phyloP scores from a whole-genome alignment of 37 sponge, comb jelly and placozoan genomes.

The Geodia barretti region DNA sequence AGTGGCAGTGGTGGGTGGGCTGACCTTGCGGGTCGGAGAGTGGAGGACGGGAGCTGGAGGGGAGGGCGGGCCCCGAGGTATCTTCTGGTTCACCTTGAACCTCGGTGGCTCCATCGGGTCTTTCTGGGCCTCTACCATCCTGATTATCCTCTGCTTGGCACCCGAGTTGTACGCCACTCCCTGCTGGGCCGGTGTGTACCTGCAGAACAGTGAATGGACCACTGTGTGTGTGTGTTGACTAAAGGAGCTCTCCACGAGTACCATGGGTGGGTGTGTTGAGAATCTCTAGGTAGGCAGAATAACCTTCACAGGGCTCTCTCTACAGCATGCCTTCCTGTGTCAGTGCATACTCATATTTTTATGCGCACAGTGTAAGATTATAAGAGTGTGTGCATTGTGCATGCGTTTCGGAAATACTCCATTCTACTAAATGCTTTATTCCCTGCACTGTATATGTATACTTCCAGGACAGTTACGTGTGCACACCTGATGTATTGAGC shows the following conservation, averaged over 20 bases:
- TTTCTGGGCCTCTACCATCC: constrained; percentile 97
- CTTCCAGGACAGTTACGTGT: too few species aligned
- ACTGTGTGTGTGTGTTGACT: not conserved
- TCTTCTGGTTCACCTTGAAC: constrained; percentile 94
- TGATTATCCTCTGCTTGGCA: constrained; percentile 95
- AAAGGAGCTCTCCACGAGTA: not conserved
- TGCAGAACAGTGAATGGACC: constrained; percentile 16
- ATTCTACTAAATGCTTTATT: too few species aligned
- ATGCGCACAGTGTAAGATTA: too few species aligned
- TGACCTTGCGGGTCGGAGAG: constrained; percentile 92
- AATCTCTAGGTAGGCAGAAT: too few species aligned
- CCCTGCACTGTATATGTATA: too few species aligned
- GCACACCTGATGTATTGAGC: constrained; percentile 94
- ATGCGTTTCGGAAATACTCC: too few species aligned
- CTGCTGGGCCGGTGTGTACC: constrained; percentile 95
- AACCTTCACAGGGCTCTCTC: too few species aligned
- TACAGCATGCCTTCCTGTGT: too few species aligned
- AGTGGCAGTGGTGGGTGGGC: not conserved
- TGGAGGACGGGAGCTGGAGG: constrained; percentile 98
- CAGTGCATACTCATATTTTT: too few species aligned
- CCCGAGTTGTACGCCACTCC: constrained; percentile 91
- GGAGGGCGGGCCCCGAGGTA: constrained; percentile 96
- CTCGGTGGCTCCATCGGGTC: constrained; percentile 97
- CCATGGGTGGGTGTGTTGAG: too few species aligned
- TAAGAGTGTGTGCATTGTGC: too few species aligned